Evolutionary conservation across 1,140 invertebrate species (phyloP), one percentile per base, ranked within the genome.

Genomic region (Vollenhovia emeryi): DNA sequence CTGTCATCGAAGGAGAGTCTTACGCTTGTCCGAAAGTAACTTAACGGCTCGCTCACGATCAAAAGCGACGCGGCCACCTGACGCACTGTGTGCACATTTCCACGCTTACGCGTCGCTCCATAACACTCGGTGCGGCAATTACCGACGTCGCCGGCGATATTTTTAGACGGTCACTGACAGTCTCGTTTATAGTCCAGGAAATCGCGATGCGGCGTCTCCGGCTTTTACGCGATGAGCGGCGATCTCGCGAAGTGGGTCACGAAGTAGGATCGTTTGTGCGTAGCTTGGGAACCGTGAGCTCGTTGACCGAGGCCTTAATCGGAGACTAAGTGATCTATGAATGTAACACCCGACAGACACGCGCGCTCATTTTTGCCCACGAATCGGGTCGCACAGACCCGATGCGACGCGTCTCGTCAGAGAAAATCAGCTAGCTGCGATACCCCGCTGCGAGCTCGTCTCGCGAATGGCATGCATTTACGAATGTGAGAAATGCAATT

Each of bases 291-390:
- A 36, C 11, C 48, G 57, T 27, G 45, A 21, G 27, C 30, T 64
- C 52, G 60, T 84, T 73, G 84, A 84, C 52, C 43, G 78, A 80
- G 78, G 78, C 78, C 78, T 80, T 80, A 80, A 80, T 80, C 78
- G 78, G 78, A 50, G 78, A 55, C 78, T 43, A 80, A 80, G 48
- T 80, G 78, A 80, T 80, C 78, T 80, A 80, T 80, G 64, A 66
- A 69, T 57, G 36, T 69, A 80, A 69, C 64, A 69, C 62, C 21
- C 45, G 62, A 40, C 62, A 55, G 45, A 79, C 45, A 40, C 45
- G 76, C 76, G 62, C 45, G 43, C 48, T 69, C 27, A 69, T 80
- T 69, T 80, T 80, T 59, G 24, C 9, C 18, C 33, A 36, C 64
- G 33, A 80, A 80, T 80, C 64, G 62, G 76, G 76, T 80, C 76